Evolutionary conservation across 1,140 invertebrate genomes (phyloP), one percentile per base, ranked within the genome.

Genomic region (Microplitis mediator): DNA sequence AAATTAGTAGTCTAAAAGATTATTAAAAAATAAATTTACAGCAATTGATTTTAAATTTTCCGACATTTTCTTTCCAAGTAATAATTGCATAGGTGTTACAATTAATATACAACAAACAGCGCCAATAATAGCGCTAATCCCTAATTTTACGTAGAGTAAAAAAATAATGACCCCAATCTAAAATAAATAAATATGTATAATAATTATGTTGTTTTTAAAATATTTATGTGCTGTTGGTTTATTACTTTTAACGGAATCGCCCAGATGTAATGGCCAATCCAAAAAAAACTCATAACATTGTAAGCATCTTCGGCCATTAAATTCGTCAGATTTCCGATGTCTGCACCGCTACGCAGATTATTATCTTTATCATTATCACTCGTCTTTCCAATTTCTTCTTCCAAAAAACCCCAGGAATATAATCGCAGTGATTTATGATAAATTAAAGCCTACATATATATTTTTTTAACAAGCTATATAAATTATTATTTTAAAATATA

Each of bases 231-330:
- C 16, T 50, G 14, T 45, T 65, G 45, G 35, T 45, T 39, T 56
- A 39, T 62, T 68, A 94, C 94, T 90, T 95, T 95, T 32, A 95
- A 83, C 31, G 95, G 95, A 74, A 95, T 93, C 1, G 94, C 93
- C 95, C 95, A 96, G 31, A 92, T 89, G 79, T 95, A 96, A 87
- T 96, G 94, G 61, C 91, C 91, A 77, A 95, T 93, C 90, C 93
- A 94, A 80, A 95, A 92, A 79, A 95, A 91, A 58, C 92, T 91
- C 93, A 95, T 94, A 11, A 96, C 88, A 79, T 95, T 95, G 39
- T 91, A 91, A 1, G 92, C 90, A 83, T 96, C 95, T 78, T 95
- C 93, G 4, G 94, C 91, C 88, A 95, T 92, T 62, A 95, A 89
- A 86, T 96, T 96, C n/a, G 92, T 92, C 11, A 94, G 89, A 34